A percentile compares a stretch with the other conserved stretches of the same genome.
These are phyloP conservation scores for Phainopepla nitens DNA, from an alignment of 2,113 vertebrate species.

Conservation along the genomic window DNA sequence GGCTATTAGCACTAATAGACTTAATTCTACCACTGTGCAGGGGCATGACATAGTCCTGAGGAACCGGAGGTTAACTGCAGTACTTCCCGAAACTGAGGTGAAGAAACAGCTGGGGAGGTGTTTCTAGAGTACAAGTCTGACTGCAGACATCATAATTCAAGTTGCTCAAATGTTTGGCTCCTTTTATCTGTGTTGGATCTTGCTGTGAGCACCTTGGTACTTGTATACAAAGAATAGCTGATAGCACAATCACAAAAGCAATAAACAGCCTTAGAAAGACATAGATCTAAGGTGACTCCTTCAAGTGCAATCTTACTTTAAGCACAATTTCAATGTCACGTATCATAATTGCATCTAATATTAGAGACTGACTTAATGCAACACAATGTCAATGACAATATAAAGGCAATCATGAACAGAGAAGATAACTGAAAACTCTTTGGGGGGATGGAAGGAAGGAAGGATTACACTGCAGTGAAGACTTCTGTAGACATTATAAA, in stretches of 20 bases:
- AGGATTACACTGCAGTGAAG: not conserved
- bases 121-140: not conserved
- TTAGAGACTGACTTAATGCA: constrained; percentile 29
- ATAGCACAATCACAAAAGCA: constrained; percentile 46
- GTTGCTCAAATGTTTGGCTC: not conserved
- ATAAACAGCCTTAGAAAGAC: constrained; percentile 21
- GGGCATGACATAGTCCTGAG: not conserved
- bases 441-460: not conserved
- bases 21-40: not conserved
- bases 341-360: constrained; percentile 61
- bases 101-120: not conserved
- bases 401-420: constrained; percentile 6
- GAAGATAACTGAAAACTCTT: not conserved
- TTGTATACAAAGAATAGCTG: not conserved
- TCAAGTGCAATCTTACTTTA: constrained; percentile 13
- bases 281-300: constrained; percentile 32
- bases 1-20: not conserved
- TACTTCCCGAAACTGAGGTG: not conserved
- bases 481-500: not conserved
- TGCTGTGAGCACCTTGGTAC: not conserved
- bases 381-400: constrained; percentile 17
- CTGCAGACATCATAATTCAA: not conserved
- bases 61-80: not conserved
- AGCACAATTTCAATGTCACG: not conserved
- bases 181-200: constrained; percentile 23